Percentiles rank a stretch among this genome's conserved stretches.
phyloP scores from a whole-genome alignment of 2,888 invertebrate species.

The Diarsia rubi region DNA sequence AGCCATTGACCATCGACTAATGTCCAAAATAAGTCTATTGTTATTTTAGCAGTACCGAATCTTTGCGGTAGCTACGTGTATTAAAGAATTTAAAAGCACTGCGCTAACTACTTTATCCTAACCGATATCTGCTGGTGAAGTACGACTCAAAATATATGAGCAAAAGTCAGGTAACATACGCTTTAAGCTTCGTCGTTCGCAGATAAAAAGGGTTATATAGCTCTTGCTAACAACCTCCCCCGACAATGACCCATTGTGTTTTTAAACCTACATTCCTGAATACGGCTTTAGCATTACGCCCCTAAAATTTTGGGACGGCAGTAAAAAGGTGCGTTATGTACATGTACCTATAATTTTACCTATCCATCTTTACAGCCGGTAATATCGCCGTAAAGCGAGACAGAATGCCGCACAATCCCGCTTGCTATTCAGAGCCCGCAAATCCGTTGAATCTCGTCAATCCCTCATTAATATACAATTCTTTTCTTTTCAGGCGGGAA shows the following conservation, averaged over 20 bases:
- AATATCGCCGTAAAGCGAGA: constrained; percentile 56
- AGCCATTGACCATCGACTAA: no score
- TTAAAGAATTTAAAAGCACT: background rate
- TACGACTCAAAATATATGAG: constrained; percentile 29
- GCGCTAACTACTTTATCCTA: constrained; percentile 19
- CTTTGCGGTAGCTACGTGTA: background rate
- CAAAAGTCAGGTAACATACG: constrained; percentile 19
- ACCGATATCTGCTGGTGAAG: constrained; percentile 7
- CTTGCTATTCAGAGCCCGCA: constrained; percentile 56
- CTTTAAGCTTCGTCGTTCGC: constrained; percentile 12
- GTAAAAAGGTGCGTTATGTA: constrained; percentile 52
- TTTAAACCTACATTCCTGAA: constrained; percentile 52
- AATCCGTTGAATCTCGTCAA: constrained; percentile 65
- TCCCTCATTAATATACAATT: constrained; percentile 73
- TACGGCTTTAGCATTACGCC: constrained; percentile 44
- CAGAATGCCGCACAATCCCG: constrained; percentile 40
- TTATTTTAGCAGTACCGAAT: background rate
- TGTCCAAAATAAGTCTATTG: background rate
- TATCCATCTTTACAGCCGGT: constrained; percentile 52
- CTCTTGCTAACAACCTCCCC: constrained; percentile 41
- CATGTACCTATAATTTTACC: constrained; percentile 55
- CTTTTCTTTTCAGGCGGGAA: constrained; percentile 78
- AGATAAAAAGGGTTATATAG: constrained; percentile 55
- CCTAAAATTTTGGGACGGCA: constrained; percentile 40
- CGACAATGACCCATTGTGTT: constrained; percentile 60